Evolutionary conservation across 2,888 invertebrate genomes (phyloP), one percentile per base, ranked within the genome.

Genomic region (Piscicola geometra): DNA sequence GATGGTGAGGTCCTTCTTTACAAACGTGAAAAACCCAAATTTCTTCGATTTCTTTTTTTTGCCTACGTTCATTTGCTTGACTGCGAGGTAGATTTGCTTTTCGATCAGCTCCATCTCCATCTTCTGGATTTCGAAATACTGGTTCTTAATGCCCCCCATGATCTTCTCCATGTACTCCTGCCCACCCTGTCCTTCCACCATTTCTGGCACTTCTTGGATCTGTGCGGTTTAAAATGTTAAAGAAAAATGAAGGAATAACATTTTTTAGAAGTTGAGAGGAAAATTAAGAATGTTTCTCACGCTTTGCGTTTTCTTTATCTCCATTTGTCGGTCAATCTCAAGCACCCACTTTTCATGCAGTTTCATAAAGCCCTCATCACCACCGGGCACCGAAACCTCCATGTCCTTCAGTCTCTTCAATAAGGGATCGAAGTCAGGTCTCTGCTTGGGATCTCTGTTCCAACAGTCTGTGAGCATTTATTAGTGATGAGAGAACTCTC

Each of bases 391-490:
- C 18, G 64, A 64, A 32, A 15, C 1, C 35, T 64, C n/a, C n/a
- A 73, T 64, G 21, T n/a, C n/a, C 35, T 73, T 5, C 35, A 73
- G n/a, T 18, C 33, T 32, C 21, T 64, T 64, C 36, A 64, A 33
- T 9, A 73, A 28, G 18, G 18, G 12, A 60, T n/a, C 0, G 64
- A 73, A 73, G 25, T 30, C 9, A 3, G 73, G 64, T 33, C 73
- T 73, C 36, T 64, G 35, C 33, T 73, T 73, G 5, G 73, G 35
- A 25, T 73, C 30, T 28, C 33, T 64, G 60, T 64, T 33, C 73
- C 73, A 73, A 30, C 73, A 73, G 32, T 21, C 73, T 73, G 25
- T n/a, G 12, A 73, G n/a, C n/a, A 60, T 56, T 25, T 56, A 47
- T 47, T 47, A n/a, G n/a, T n/a, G n/a, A n/a, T n/a, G n/a, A n/a